A percentile compares a stretch with the other conserved stretches of the same genome.
These are phyloP conservation scores for Hydrolagus affinis DNA, from an alignment of 2,113 vertebrate species.

Conservation along the genomic window DNA sequence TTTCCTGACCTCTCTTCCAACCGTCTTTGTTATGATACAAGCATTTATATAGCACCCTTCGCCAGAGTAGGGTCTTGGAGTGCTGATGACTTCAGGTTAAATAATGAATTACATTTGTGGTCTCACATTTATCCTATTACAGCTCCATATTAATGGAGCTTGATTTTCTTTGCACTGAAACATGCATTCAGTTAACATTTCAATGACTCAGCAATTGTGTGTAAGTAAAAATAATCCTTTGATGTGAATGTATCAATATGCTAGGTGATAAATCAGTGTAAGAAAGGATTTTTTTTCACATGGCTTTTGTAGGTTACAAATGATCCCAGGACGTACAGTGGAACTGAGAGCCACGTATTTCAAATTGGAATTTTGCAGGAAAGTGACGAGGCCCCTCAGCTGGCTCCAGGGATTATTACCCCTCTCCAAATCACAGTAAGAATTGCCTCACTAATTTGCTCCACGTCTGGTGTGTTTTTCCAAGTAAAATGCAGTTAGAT, in stretches of 20 bases:
- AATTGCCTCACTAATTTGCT: neutral
- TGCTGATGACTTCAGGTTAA: no score
- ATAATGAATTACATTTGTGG: neutral
- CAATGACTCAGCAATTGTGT: neutral
- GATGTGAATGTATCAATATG: neutral
- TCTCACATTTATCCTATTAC: neutral
- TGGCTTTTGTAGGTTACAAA: constrained; percentile 64
- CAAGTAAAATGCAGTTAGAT: neutral
- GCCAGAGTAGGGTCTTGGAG: no score
- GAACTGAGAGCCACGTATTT: constrained; percentile 66
- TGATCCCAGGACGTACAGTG: constrained; percentile 39
- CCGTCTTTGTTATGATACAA: no score
- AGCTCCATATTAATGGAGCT: neutral
- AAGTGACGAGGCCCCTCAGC: constrained; percentile 56
- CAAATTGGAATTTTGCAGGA: constrained; percentile 78
- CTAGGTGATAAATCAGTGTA: neutral
- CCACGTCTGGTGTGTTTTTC: neutral
- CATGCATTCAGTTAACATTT: neutral
- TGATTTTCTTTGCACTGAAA: neutral
- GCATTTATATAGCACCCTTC: no score
- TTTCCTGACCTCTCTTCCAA: no score
- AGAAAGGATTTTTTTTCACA: neutral
- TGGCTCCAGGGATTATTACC: constrained; percentile 54
- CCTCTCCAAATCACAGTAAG: constrained; percentile 85
- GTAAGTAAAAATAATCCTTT: neutral